Base-by-base conservation (phyloP, 2,888 invertebrate genomes). In the Apotomis betuletana region DNA sequence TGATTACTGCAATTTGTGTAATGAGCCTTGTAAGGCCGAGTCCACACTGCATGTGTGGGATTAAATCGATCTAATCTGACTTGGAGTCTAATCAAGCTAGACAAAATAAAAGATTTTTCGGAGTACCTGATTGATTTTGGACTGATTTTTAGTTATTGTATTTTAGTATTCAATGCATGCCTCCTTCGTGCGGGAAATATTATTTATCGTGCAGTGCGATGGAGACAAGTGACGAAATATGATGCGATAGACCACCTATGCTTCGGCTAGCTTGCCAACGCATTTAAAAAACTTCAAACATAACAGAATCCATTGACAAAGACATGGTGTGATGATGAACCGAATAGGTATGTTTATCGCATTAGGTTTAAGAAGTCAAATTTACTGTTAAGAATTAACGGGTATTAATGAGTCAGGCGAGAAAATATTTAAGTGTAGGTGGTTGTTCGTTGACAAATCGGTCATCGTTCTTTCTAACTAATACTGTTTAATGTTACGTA, bases 1-100 rank as follows among this genome's bases (percentile, higher is more conserved):
- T 72, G 72, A 72, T 72, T 72, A 54, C 68, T 59, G 63, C 72
- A 59, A 72, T 72, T 67, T 52, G 67, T 72, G 52, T 68, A 63
- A 72, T 63, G 63, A 63, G 54, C 15, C 54, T 54, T 15, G 15
- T 72, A 59, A 68, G 5, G 52, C 44, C 9, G 38, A 12, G 68
- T 54, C 12, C 36, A 72, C 71, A 67, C 44, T 51, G 6, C 27
- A 60, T 60, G 13, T 13, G 9, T 15, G 4, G 9, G 9, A 12
- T 49, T 49, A 3, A 9, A 49, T 49, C 49, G 1, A 10, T 6
- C 3, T 10, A 10, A 49, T 10, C 6, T 3, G 49, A 27, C 27
- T 27, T 27, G 1, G 27, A 27, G 27, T 27, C 27, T 2, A 27
- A 27, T 27, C 27, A 2, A 27, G 27, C 27, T 2, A 27, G 27